Conservation (phyloP, 1,140 invertebrate genomes). For the Trachymyrmex septentrionalis region DNA sequence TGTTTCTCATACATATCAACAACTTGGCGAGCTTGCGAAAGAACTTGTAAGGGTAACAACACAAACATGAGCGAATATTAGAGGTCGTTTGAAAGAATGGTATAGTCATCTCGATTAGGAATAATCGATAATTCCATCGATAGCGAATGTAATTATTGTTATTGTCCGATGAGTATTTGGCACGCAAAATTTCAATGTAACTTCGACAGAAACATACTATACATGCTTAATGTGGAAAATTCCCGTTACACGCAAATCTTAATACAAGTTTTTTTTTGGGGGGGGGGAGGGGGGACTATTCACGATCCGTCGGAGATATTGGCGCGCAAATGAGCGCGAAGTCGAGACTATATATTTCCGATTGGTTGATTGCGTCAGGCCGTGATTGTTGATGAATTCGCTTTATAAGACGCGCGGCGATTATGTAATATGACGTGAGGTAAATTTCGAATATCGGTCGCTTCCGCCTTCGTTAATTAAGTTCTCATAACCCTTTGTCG, state of each 20-base stretch:
- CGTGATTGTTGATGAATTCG: constrained; percentile 48
- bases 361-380: constrained; percentile 39
- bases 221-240: neutral
- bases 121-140: neutral
- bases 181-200: neutral
- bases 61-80: neutral
- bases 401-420: constrained; percentile 11
- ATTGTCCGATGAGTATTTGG: neutral
- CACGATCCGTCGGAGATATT: neutral
- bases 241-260: neutral
- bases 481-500: neutral
- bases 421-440: constrained; percentile 30
- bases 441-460: constrained; percentile 9
- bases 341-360: constrained; percentile 3
- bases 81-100: constrained; percentile 8
- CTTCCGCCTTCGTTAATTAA: constrained; percentile 17
- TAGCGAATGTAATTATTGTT: neutral
- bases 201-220: neutral
- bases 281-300: neutral
- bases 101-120: neutral
- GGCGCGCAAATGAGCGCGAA: neutral
- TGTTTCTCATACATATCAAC: neutral
- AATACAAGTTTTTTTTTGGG: neutral
- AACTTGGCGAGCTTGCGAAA: neutral
- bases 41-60: constrained; percentile 7